These are phyloP conservation scores for Epinephelus awoara DNA, from an alignment of 2,797 vertebrate genomes.

Conservation along the genomic window DNA sequence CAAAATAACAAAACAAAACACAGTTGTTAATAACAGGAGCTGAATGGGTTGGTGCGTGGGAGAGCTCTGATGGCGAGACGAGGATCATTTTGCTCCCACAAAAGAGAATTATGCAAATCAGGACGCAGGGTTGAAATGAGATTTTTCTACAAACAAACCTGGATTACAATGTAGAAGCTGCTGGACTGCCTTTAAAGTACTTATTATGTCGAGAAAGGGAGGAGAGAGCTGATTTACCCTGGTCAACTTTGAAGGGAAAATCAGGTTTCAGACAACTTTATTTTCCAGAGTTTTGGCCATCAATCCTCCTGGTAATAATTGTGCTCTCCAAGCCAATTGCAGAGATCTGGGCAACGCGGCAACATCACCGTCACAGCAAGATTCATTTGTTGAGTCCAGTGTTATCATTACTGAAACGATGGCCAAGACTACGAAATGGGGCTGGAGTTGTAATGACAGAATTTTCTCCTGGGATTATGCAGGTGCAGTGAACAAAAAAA, in stretches of 20 bases:
- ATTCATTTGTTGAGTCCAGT: background rate
- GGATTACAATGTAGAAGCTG: constrained; percentile 27
- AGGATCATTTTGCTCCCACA: constrained; percentile 61
- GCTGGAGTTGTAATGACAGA: background rate
- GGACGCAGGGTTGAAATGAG: constrained; percentile 58
- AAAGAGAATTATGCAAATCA: constrained; percentile 73
- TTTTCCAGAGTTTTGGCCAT: background rate
- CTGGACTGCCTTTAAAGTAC: constrained; percentile 28
- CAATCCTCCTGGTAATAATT: background rate
- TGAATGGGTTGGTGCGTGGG: constrained; percentile 64
- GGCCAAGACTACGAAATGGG: background rate
- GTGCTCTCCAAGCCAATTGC: background rate
- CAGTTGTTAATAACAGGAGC: constrained; percentile 67
- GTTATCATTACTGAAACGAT: background rate
- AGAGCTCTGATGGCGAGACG: constrained; percentile 60
- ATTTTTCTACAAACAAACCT: constrained; percentile 65
- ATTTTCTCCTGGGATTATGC: background rate
- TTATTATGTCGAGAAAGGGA: constrained; percentile 17
- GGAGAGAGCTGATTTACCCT: background rate
- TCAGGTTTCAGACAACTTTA: background rate
- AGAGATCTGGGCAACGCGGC: background rate
- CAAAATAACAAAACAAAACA: constrained; percentile 72
- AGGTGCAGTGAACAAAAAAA: background rate
- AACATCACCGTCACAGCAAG: background rate
- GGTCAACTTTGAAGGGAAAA: background rate